Base-by-base conservation (phyloP, 37 sponge, comb jelly and placozoan species). In the Hormiphora californensis region DNA sequence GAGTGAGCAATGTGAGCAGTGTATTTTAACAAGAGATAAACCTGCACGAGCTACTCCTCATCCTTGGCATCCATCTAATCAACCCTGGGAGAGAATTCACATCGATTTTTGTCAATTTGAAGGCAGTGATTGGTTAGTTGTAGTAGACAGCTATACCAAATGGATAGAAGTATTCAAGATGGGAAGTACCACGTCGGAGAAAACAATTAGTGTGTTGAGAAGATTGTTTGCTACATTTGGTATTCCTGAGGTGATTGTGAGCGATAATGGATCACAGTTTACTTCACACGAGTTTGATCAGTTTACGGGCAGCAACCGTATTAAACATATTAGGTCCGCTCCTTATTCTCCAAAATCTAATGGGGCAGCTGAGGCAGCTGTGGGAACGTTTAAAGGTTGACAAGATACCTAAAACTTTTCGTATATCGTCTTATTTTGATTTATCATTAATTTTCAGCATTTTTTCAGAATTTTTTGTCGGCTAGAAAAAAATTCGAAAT, bases 181-280 rank as follows among this genome's bases (percentile, higher is more conserved):
- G 90, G 19, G 51, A n/a, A 85, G 9, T 21, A 87, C 88, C 32
- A 87, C 67, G 32, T 19, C 90, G 32, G 63, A n/a, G 0, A 21
- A 12, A 17, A 81, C 63, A 34, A 90, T 87, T 15, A n/a, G 57
- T 37, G 86, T 32, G 21, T 86, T 90, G 54, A 0, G 86, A 22
- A 17, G 46, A 0, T n/a, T 91, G 55, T 91, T 91, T 46, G 68
- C 89, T 21, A 36, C 85, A 40, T 85, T 54, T 23, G 89, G 91
- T 17, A 28, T 89, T 3, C 87, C 85, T 21, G 85, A 51, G 9
- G 38, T 32, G 8, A 8, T 78, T 9, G 87, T 90, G 12, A 39
- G 54, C 0, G 90, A 90, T 85, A 90, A 90, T 86, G 90, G 87
- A 1, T 87, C 90, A 30, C 90, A 87, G 39, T 87, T 90, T 22